These are phyloP conservation scores for Potamarius usumacintae DNA, from an alignment of 2,113 vertebrate species.

Conservation along the genomic window DNA sequence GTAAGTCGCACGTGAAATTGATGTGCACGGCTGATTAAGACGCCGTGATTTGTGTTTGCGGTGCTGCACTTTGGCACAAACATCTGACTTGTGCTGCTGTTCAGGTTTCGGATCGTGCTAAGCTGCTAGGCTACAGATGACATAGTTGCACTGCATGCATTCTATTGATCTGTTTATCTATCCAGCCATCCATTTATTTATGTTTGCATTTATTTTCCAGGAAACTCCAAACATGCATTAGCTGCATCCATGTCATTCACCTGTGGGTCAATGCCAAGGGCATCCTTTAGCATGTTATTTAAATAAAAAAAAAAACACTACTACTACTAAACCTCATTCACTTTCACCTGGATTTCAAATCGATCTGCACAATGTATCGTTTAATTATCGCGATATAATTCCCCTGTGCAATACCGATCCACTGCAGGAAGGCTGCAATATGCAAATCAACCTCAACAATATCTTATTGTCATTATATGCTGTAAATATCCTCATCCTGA, in stretches of 20 bases:
- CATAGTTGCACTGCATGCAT: background rate
- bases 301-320: background rate
- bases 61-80: background rate
- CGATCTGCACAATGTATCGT: background rate
- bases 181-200: background rate
- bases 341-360: background rate
- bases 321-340: background rate
- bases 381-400: background rate
- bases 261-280: constrained; percentile 22
- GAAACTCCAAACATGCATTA: background rate
- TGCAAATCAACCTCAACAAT: background rate
- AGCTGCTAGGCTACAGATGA: background rate
- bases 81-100: background rate
- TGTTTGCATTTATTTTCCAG: background rate
- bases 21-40: background rate
- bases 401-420: background rate
- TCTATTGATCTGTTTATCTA: background rate
- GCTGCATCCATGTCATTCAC: background rate
- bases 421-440: constrained; percentile 10
- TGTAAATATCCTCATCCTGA: background rate
- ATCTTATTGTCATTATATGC: background rate
- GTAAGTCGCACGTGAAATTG: constrained; percentile 30
- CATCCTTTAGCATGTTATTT: background rate
- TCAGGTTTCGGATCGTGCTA: background rate
- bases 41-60: background rate